These are phyloP conservation scores for Idris sp. DNA, from an alignment of 1,140 invertebrate genomes.

Conservation along the genomic window DNA sequence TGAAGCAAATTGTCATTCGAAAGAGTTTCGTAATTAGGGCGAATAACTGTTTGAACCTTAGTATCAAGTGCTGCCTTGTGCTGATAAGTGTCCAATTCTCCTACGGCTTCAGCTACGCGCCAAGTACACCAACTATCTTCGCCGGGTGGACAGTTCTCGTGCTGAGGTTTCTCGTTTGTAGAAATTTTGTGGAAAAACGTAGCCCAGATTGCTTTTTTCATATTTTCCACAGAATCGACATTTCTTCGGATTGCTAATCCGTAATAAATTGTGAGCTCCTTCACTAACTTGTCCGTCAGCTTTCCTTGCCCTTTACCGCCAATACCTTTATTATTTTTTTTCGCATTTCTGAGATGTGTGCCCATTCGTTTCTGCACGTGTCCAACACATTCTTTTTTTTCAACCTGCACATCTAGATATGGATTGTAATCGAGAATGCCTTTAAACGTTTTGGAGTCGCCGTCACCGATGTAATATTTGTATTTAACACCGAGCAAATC, in stretches of 20 bases:
- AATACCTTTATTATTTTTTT: neutral
- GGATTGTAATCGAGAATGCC: neutral
- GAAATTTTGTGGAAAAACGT: too few relatives aligned
- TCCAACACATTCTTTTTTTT: conserved; percentile 10
- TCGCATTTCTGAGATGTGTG: neutral
- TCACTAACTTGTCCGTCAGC: neutral
- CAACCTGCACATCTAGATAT: neutral
- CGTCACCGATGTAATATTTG: conserved; percentile 19
- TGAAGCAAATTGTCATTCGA: conserved; percentile 2
- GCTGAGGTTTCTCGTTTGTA: neutral
- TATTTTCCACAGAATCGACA: neutral
- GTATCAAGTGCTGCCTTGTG: neutral
- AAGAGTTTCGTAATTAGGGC: neutral
- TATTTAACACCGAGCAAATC: conserved; percentile 19
- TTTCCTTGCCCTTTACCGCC: conserved; percentile 5
- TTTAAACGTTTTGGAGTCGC: conserved; percentile 23
- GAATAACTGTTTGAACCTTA: neutral
- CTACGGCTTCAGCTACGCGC: neutral
- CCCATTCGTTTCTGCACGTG: conserved; percentile 7
- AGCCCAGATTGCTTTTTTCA: conserved; percentile 1
- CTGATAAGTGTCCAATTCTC: neutral
- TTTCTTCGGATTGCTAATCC: neutral
- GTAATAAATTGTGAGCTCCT: neutral
- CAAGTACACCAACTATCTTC: conserved; percentile 1
- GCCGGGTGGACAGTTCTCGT: neutral